Percentiles rank a stretch among this genome's conserved stretches.
Conservation (phyloP, 2,888 invertebrate species). For the Rhogogaster chlorosoma region DNA sequence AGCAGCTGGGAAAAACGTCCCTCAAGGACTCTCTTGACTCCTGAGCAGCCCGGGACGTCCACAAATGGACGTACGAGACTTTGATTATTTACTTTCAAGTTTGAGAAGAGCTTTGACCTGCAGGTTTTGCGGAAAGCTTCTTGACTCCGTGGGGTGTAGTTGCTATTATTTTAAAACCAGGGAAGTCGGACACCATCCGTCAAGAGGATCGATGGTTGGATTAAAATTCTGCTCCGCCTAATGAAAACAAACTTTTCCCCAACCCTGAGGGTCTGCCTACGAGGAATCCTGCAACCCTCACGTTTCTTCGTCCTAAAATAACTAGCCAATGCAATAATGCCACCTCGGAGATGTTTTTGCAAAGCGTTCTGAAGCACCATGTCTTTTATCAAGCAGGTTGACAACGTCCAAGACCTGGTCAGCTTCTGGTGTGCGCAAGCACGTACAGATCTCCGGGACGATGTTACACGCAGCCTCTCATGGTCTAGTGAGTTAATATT, state of each 20-base stretch:
- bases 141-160: conserved; percentile 56
- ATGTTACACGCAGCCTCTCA: background rate
- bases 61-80: background rate
- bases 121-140: conserved; percentile 58
- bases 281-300: conserved; percentile 54
- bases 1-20: conserved; percentile 38
- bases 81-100: conserved; percentile 64
- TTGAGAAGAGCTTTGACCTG: conserved; percentile 60
- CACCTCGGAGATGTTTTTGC: conserved; percentile 29
- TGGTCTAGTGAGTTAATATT: background rate
- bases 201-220: conserved; percentile 61
- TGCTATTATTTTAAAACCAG: conserved; percentile 63
- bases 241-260: conserved; percentile 69
- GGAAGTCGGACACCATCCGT: conserved; percentile 58
- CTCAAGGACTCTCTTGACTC: conserved; percentile 50
- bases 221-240: conserved; percentile 58
- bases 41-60: background rate
- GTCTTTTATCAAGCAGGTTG: conserved; percentile 20
- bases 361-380: background rate
- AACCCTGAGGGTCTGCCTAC: conserved; percentile 51
- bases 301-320: conserved; percentile 68
- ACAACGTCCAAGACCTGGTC: background rate
- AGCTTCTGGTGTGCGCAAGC: background rate
- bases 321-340: conserved; percentile 55
- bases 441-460: background rate